Base-by-base conservation (phyloP, 1,140 invertebrate genomes). In the Drosophila leontia region DNA sequence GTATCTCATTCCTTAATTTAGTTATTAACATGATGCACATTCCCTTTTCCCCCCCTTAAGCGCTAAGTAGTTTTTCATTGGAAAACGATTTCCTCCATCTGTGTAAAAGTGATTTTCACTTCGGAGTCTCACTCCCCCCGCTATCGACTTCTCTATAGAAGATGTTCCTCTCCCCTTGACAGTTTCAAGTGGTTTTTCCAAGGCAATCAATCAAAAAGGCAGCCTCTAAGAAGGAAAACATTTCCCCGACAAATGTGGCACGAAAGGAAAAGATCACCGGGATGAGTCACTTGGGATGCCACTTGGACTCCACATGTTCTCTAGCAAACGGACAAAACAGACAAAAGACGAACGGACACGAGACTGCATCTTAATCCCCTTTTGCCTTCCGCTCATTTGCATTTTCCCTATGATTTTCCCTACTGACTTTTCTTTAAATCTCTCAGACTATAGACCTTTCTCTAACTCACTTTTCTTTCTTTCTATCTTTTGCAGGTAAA, bases 181-280 rank as follows among this genome's bases (percentile, higher is more conserved):
- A 87, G 80, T 84, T 87, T 87, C 84, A 87, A 87, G 84, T 87
- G 84, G 84, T 80, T 88, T 53, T 88, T 88, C 82, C 84, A 47
- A 60, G 84, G 84, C 85, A 87, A 87, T 87, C 84, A 87, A 87
- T 87, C 84, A 87, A 87, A 87, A 87, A 78, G 67, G 67, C 65
- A 34, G 71, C 62, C 62, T 37, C 32, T 55, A 35, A 35, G 67
- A 77, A 70, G 69, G 53, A 78, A 84, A 88, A 87, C 84, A 80
- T 88, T 87, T 86, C 50, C 60, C 80, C 82, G 80, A 83, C 80
- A 83, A 83, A 83, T 83, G 80, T 67, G 80, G 68, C 75, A 67
- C 64, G 58, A 57, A 62, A 78, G 75, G 58, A 57, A 62, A 81
- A 85, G 82, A 85, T 85, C 82, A 75, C 65, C 71, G 61, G 47